Base-by-base conservation (phyloP, 92 coral and sea anemone genomes). In the Phenganax subtilis region DNA sequence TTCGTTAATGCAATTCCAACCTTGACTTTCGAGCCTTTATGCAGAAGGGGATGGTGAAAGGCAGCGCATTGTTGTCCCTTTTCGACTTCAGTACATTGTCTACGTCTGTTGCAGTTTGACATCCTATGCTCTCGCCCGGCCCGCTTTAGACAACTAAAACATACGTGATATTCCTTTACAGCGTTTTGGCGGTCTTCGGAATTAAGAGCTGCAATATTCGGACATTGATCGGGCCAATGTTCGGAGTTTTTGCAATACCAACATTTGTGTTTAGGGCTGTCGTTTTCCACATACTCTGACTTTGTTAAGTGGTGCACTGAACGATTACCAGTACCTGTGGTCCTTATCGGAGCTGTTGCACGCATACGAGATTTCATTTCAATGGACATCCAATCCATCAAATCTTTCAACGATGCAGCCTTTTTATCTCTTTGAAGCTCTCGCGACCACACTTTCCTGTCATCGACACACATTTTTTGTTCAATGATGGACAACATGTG, bases 161-260 rank as follows among this genome's bases (percentile, higher is more conserved):
- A 87, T 76, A 77, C 66, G 55, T 89, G 89, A 72, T 89, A 84
- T 54, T 60, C 86, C 67, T 84, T 86, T 67, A 84, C 86, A 31
- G 72, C 56, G 17, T 81, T 60, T 20, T 85, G 27, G 12, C 86
- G 87, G 1, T 88, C 87, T 15, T 88, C 86, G 72, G 81, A 69
- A 16, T 65, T 83, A 65, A 87, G 73, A 31, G 81, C 87, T 54
- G 59, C 76, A 54, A 90, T 84, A 76, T 84, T 65, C 67, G 25
- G 79, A 80, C 88, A 89, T 74, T 87, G 90, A 74, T 89, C 92
- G 3, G 88, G 87, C 92, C 92, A 89, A 56, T 89, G 91, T 14
- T 82, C n/a, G 14, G 87, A 86, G 47, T 8, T 73, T 63, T 86
- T 85, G 80, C 91, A 89, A 37, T 55, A n/a, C 88, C 92, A 86